phyloP scores from a whole-genome alignment of 2,888 invertebrate species.

The Thelaira solivaga region DNA sequence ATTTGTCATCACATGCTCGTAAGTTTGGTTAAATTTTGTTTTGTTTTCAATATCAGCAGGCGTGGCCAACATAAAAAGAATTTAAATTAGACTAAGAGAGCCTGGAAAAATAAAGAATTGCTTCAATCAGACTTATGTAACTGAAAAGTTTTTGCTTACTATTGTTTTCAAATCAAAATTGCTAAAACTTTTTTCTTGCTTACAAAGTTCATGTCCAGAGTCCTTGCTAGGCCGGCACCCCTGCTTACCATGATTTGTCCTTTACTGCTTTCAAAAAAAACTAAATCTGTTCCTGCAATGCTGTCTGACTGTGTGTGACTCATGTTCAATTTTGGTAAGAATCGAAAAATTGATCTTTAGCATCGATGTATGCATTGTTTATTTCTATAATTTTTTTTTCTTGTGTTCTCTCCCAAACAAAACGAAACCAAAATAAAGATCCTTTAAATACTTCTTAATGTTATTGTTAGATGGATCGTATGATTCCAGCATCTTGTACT shows the following conservation, averaged over 20 bases:
- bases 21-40: constrained; percentile 24
- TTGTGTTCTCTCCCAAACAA: not conserved
- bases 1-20: constrained; percentile 61
- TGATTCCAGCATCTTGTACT: not conserved
- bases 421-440: constrained; percentile 51
- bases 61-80: too few relatives aligned
- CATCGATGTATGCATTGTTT: constrained; percentile 55
- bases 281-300: constrained; percentile 41
- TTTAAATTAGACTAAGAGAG: too few relatives aligned
- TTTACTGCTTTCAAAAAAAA: too few relatives aligned
- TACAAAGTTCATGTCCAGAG: too few relatives aligned
- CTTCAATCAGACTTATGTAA: too few relatives aligned
- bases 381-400: not conserved
- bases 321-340: constrained; percentile 39
- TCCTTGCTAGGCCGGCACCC: too few relatives aligned
- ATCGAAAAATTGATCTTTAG: constrained; percentile 56
- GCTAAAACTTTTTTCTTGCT: too few relatives aligned
- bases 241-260: too few relatives aligned
- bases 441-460: constrained; percentile 47
- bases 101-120: too few relatives aligned
- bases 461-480: constrained; percentile 11
- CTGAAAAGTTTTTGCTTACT: too few relatives aligned
- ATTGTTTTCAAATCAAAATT: too few relatives aligned
- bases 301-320: constrained; percentile 45
- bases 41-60: not conserved